Evolutionary conservation across 2,888 invertebrate species (phyloP).

Genomic region (Chymomyza caudatula): DNA sequence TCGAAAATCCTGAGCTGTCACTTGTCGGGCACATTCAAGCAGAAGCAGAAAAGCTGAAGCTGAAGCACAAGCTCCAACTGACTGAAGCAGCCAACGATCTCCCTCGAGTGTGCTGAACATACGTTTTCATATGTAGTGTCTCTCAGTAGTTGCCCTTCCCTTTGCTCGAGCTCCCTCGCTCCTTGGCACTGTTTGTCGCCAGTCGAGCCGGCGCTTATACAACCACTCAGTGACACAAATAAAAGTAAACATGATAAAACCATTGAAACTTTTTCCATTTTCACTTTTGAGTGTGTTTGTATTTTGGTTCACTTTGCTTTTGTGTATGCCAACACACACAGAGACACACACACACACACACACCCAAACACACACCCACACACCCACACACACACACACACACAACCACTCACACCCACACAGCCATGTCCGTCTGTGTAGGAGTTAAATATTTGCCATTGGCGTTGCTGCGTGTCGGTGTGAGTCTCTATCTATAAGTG

Average conservation of each 20-base stretch:
- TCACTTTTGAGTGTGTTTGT: constrained; percentile 72
- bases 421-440: constrained; percentile 24
- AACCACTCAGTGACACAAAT: constrained; percentile 72
- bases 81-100: constrained; percentile 56
- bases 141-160: neutral
- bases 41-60: neutral
- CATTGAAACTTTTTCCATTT: constrained; percentile 72
- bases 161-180: neutral
- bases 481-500: neutral
- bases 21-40: constrained; percentile 34
- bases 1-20: constrained; percentile 64
- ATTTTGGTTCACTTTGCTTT: constrained; percentile 46
- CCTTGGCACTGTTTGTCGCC: constrained; percentile 17
- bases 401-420: neutral
- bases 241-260: constrained; percentile 71
- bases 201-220: constrained; percentile 54
- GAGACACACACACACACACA: constrained; percentile 6
- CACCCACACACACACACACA: neutral
- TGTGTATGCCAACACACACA: constrained; percentile 14
- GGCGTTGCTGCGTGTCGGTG: constrained; percentile 21
- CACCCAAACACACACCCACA: neutral
- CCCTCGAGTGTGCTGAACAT: constrained; percentile 68
- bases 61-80: neutral
- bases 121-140: constrained; percentile 19
- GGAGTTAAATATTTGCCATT: constrained; percentile 67